Conservation (phyloP, 2,113 vertebrate species). For the Podilymbus podiceps region DNA sequence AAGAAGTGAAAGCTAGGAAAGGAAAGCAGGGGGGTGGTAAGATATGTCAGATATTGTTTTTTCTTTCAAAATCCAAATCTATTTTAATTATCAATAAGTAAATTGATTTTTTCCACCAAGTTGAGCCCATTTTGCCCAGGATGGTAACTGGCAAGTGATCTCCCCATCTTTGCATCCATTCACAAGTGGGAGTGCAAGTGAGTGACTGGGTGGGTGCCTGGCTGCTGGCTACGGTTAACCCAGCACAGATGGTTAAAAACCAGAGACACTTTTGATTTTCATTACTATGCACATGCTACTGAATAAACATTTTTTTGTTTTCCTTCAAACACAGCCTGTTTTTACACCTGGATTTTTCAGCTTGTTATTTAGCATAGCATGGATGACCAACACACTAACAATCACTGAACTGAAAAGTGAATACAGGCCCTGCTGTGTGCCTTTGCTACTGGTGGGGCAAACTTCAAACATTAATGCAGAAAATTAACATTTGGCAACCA, state of each 20-base stretch:
- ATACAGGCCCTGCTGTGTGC: background rate
- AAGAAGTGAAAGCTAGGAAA: background rate
- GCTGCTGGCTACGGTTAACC: background rate
- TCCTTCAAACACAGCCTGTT: background rate
- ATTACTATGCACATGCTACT: background rate
- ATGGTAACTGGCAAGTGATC: background rate
- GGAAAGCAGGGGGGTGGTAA: background rate
- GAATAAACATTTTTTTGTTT: background rate
- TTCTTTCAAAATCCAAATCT: background rate
- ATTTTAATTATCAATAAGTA: background rate
- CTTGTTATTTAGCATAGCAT: fast-evolving
- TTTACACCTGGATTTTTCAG: background rate
- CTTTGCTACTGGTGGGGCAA: background rate
- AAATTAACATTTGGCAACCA: background rate
- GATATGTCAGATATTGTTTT: background rate
- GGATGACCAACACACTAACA: background rate
- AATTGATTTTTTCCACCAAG: no score
- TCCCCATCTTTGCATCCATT: background rate
- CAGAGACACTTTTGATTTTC: fast-evolving
- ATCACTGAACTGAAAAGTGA: background rate
- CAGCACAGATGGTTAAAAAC: background rate
- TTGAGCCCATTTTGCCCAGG: background rate
- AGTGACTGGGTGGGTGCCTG: background rate
- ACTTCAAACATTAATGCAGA: background rate
- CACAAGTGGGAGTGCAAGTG: background rate